These are phyloP conservation scores for Daboia siamensis DNA, from an alignment of 2,113 vertebrate species.

Conservation along the genomic window DNA sequence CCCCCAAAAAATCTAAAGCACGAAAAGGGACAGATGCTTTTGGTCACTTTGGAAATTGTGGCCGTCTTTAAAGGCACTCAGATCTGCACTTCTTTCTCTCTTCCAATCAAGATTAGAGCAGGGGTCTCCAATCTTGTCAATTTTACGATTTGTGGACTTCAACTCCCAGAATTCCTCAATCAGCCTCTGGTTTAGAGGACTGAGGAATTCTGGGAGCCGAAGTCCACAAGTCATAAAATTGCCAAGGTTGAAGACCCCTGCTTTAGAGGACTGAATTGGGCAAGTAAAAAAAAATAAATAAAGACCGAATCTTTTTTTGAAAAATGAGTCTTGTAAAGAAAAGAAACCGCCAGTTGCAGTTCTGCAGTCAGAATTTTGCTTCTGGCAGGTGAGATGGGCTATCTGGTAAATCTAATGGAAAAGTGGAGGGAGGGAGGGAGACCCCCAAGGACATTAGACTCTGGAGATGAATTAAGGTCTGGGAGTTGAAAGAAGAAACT, in stretches of 20 bases:
- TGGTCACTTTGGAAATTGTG: neutral
- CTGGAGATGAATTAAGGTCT: neutral
- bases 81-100: neutral
- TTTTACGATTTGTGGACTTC: neutral
- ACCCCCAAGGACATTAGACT: neutral
- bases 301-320: neutral
- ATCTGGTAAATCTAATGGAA: neutral
- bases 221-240: neutral
- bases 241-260: neutral
- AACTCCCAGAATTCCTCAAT: neutral
- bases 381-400: neutral
- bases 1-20: neutral
- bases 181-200: neutral
- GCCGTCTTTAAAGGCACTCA: neutral
- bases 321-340: neutral
- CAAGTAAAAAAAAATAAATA: neutral
- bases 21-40: neutral
- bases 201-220: neutral
- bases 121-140: neutral
- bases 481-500: neutral
- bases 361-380: neutral
- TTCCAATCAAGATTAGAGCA: neutral
- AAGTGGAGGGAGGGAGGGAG: too few relatives aligned
- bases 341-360: neutral
- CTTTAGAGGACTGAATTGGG: neutral